Percentiles rank a stretch among this genome's conserved stretches.
phyloP scores from a whole-genome alignment of 2,797 vertebrate genomes.

The Premnoplex brunnescens region DNA sequence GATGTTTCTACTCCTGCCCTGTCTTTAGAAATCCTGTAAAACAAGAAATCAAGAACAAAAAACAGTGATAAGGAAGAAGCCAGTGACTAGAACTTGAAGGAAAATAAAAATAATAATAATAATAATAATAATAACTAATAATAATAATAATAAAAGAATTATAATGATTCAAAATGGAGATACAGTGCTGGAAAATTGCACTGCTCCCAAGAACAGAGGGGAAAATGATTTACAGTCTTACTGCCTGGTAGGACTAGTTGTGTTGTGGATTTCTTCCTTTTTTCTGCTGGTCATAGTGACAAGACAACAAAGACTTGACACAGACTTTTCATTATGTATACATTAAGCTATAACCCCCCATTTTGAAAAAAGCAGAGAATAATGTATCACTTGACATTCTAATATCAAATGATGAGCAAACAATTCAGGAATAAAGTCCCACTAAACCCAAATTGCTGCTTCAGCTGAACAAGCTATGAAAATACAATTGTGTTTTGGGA shows the following conservation, averaged over 20 bases:
- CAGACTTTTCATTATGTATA: background rate
- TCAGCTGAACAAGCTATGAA: slow-evolving; percentile 11
- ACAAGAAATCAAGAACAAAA: background rate
- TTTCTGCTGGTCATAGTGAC: background rate
- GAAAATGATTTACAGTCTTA: background rate
- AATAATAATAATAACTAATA: background rate
- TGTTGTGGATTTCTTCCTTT: background rate
- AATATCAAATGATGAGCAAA: slow-evolving; percentile 36
- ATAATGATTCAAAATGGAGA: background rate
- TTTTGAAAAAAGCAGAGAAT: background rate
- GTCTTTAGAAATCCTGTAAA: background rate
- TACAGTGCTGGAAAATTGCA: background rate
- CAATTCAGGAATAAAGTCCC: slow-evolving; percentile 19
- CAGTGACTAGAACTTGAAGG: background rate
- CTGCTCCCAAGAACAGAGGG: background rate
- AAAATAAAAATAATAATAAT: background rate
- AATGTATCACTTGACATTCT: background rate
- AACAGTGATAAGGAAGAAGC: background rate
- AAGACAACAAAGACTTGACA: background rate
- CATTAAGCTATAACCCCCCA: background rate
- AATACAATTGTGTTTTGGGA: slow-evolving; percentile 14
- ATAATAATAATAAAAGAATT: background rate
- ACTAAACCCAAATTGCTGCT: slow-evolving; percentile 15
- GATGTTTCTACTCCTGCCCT: background rate
- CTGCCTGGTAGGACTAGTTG: background rate